Base-by-base conservation (phyloP, 92 coral and sea anemone species). In the Phenganax marumi region DNA sequence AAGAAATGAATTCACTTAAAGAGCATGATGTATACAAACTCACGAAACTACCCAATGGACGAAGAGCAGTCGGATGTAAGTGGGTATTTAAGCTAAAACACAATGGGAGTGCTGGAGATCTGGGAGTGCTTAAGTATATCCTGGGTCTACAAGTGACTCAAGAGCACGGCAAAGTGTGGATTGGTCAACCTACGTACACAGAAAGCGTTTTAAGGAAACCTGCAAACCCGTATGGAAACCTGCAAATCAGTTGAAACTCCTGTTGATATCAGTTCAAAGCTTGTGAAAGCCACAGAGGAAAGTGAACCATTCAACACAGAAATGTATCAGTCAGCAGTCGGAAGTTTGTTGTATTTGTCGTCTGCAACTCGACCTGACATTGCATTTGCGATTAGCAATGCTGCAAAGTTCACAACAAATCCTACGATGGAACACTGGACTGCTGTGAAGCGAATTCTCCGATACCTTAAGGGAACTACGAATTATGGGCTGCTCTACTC, bases 171-270 rank as follows among this genome's bases (percentile, higher is more conserved):
- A 78, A 82, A 68, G 84, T 86, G 23, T 89, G 89, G 89, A 86
- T 86, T 50, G 87, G 89, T 47, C 91, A 81, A 73, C 50, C 85
- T 48, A 80, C 84, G 61, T 86, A 78, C 81, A 55, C 78, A 14
- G 75, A 84, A 73, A 86, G 74, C 17, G 82, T 80, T 47, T 70
- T 84, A 69, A 72, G 16, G 85, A 88, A 88, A 73, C 73, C 52
- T 73, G 88, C n/a, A n/a, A n/a, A n/a, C n/a, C n/a, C n/a, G 89
- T 53, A 89, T 89, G 92, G 68, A 76, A 12, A 57, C 77, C 65
- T 54, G 79, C 7, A 89, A 86, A 55, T 84, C 89, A 76, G 89
- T 89, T 80, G 85, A 47, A 73, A 86, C 90, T 39, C 92, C 90
- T 33, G 88, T 74, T 49, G 90, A 89, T 79, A 54, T 81, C 18